Conservation (phyloP, 1,140 invertebrate species). For the Heliconius eleuchia region DNA sequence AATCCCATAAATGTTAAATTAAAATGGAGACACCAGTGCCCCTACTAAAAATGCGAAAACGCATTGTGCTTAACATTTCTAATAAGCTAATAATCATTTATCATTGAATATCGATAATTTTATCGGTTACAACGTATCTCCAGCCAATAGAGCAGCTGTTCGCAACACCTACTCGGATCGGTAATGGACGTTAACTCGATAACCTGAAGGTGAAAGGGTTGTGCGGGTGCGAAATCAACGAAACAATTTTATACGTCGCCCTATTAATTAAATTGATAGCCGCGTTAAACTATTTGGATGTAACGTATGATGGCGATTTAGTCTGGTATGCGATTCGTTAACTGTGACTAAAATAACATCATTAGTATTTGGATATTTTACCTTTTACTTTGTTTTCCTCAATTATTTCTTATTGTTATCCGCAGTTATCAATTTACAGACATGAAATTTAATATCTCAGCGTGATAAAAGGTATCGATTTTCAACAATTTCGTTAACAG, state of each 20-base stretch:
- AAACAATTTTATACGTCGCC: constrained; percentile 18
- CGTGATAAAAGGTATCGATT: constrained; percentile 17
- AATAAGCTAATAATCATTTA: constrained; percentile 37
- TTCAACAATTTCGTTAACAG: background rate
- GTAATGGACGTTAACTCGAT: constrained; percentile 48
- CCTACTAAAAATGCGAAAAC: constrained; percentile 10
- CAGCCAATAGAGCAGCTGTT: constrained; percentile 44
- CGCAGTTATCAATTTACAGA: background rate
- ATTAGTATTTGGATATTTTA: background rate
- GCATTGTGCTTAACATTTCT: constrained; percentile 10
- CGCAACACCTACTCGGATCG: constrained; percentile 45
- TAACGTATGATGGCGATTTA: background rate
- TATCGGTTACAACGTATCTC: constrained; percentile 34
- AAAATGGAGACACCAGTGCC: background rate
- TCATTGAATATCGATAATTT: constrained; percentile 43
- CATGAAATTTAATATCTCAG: background rate
- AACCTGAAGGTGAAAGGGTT: constrained; percentile 37
- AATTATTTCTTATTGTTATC: background rate
- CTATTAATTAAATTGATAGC: constrained; percentile 28
- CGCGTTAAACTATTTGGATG: background rate
- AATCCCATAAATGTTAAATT: background rate
- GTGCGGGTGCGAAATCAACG: constrained; percentile 32
- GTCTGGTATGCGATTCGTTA: background rate
- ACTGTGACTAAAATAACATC: background rate
- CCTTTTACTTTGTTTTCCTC: background rate